A percentile compares a stretch with the other conserved stretches of the same genome.
phyloP scores from a whole-genome alignment of 2,888 invertebrate genomes.

The Heliconius sara region DNA sequence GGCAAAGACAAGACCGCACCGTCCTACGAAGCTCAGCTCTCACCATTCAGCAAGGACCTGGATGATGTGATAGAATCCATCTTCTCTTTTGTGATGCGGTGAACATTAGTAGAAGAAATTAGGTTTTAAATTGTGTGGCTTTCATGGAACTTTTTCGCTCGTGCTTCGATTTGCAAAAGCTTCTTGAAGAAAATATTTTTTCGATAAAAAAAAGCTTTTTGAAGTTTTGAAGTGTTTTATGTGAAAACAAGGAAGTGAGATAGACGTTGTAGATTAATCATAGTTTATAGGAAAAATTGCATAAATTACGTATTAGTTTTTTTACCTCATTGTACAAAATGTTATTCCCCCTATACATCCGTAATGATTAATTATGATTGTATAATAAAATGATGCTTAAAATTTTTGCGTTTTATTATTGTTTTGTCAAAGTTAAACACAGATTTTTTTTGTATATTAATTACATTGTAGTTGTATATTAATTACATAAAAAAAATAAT shows the following conservation, averaged over 20 bases:
- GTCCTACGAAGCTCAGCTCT: constrained; percentile 72
- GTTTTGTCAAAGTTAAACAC: neutral
- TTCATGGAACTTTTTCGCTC: constrained; percentile 4
- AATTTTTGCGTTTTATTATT: neutral
- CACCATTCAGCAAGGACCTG: constrained; percentile 77
- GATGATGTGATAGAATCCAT: constrained; percentile 79
- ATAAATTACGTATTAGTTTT: neutral
- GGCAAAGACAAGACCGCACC: constrained; percentile 68
- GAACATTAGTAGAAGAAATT: constrained; percentile 48
- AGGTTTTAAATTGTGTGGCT: constrained; percentile 33
- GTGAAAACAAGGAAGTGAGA: constrained; percentile 19
- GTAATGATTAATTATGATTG: constrained; percentile 11
- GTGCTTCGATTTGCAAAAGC: constrained; percentile 12
- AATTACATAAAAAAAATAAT: neutral
- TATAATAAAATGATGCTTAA: constrained; percentile 2
- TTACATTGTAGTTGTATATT: neutral
- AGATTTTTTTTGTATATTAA: neutral
- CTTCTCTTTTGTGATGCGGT: constrained; percentile 79
- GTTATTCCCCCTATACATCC: constrained; percentile 35
- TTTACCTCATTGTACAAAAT: constrained; percentile 18
- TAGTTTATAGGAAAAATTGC: neutral
- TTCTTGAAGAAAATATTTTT: neutral
- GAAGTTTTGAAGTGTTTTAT: constrained; percentile 6
- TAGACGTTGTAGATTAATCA: neutral
- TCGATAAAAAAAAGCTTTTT: neutral